Percentiles rank a stretch among this genome's conserved stretches.
Evolutionary conservation across 2,797 vertebrate genomes (phyloP).

Genomic region (Columba guinea): DNA sequence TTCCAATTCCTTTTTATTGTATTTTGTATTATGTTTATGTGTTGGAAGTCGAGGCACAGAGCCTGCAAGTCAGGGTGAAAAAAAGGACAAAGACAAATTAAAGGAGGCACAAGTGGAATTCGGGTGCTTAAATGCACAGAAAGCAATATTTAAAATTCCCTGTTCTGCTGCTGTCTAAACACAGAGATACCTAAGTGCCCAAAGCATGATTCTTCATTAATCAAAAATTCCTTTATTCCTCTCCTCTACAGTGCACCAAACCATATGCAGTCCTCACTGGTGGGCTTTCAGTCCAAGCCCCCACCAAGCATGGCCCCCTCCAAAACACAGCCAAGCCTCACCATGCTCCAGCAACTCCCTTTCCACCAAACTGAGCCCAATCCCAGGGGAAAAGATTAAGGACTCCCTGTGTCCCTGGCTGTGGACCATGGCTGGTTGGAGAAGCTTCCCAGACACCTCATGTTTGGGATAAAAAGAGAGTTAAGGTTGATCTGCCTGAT

Average conservation of each 20-base stretch:
- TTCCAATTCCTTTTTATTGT: constrained; percentile 20
- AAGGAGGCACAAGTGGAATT: background rate
- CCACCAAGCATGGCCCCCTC: background rate
- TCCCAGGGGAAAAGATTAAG: background rate
- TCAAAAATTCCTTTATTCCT: background rate
- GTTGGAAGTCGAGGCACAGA: background rate
- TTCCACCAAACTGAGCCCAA: background rate
- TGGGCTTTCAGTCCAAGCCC: background rate
- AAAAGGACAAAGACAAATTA: background rate
- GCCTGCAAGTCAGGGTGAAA: background rate
- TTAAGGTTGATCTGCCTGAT: background rate
- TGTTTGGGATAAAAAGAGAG: fast-evolving
- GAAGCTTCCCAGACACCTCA: background rate
- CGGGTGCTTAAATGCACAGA: background rate
- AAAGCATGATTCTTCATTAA: background rate
- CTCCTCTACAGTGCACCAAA: background rate
- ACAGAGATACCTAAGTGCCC: background rate
- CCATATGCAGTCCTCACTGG: background rate
- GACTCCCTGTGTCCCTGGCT: background rate
- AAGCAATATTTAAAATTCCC: background rate
- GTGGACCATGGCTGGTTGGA: background rate
- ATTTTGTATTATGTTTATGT: background rate
- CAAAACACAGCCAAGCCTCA: background rate
- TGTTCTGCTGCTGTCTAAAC: background rate
- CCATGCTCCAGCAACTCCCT: background rate